phyloP scores from a whole-genome alignment of 2,797 vertebrate genomes.

The Notolabrus celidotus region DNA sequence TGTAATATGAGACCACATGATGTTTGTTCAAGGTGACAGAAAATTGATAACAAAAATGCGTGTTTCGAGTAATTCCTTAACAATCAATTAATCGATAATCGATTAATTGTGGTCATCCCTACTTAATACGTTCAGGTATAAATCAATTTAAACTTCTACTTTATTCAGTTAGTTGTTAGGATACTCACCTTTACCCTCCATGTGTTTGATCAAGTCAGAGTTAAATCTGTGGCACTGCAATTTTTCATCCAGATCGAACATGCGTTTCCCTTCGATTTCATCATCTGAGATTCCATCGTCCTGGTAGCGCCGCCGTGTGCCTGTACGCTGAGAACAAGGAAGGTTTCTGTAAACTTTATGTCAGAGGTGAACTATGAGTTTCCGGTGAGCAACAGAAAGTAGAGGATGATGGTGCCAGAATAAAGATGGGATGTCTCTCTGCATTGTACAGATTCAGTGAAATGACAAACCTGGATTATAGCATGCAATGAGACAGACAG shows the following conservation, averaged over 20 bases:
- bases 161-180: not conserved
- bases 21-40: too few relatives aligned
- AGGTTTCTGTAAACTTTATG: slow-evolving; percentile 1
- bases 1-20: too few relatives aligned
- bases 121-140: not conserved
- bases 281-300: slow-evolving; percentile 98
- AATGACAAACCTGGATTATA: not conserved
- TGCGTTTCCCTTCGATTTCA: slow-evolving; percentile 97
- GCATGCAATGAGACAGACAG: not conserved
- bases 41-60: too few relatives aligned
- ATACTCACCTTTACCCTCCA: slow-evolving; percentile 95
- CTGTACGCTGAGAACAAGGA: slow-evolving; percentile 87
- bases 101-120: too few relatives aligned
- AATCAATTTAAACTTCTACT: not conserved
- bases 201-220: slow-evolving; percentile 92
- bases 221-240: slow-evolving; percentile 89
- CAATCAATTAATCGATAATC: too few relatives aligned
- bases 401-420: not conserved
- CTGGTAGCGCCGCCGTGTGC: slow-evolving; percentile 94
- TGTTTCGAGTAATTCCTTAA: too few relatives aligned
- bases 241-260: slow-evolving; percentile 96
- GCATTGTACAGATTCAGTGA: slow-evolving; percentile 1
- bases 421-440: not conserved
- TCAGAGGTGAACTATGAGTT: not conserved
- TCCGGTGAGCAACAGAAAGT: slow-evolving; percentile 4